phyloP scores from a whole-genome alignment of 2,113 vertebrate genomes.

The Brachyhypopomus occidentalis region DNA sequence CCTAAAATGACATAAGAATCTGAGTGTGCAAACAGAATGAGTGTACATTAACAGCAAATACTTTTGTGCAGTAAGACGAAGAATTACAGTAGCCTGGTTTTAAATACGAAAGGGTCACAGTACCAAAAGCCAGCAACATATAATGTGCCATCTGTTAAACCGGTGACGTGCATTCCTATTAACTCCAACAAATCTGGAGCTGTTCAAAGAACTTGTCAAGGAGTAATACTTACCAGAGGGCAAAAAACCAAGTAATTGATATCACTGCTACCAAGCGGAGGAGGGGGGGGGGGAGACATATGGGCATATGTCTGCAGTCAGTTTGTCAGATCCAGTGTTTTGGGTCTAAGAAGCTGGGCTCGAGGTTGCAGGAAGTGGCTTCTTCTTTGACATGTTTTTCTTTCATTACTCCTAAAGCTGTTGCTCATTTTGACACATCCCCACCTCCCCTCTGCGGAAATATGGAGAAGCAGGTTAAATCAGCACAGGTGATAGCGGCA shows the following conservation, averaged over 20 bases:
- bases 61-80: neutral
- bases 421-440: slow-evolving; percentile 40
- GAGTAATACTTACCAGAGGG: slow-evolving; percentile 55
- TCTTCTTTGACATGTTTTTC: slow-evolving; percentile 7
- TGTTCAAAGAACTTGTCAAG: slow-evolving; percentile 57
- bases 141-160: slow-evolving; percentile 75
- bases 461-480: neutral
- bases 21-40: neutral
- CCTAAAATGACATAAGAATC: neutral
- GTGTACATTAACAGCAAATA: neutral
- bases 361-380: neutral
- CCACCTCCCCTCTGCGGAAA: neutral
- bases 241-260: slow-evolving; percentile 47
- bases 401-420: slow-evolving; percentile 28
- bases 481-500: neutral
- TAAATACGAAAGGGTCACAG: slow-evolving; percentile 57
- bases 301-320: slow-evolving; percentile 35
- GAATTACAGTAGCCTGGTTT: neutral
- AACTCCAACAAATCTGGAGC: slow-evolving; percentile 67
- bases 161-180: slow-evolving; percentile 61
- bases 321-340: neutral
- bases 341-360: slow-evolving; percentile 20
- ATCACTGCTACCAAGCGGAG: slow-evolving; percentile 26
- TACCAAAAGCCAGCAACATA: slow-evolving; percentile 65
- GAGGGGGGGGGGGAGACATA: slow-evolving; percentile 37